Evolutionary conservation across 2,888 invertebrate species (phyloP).

Genomic region (Habrosyne pyritoides): DNA sequence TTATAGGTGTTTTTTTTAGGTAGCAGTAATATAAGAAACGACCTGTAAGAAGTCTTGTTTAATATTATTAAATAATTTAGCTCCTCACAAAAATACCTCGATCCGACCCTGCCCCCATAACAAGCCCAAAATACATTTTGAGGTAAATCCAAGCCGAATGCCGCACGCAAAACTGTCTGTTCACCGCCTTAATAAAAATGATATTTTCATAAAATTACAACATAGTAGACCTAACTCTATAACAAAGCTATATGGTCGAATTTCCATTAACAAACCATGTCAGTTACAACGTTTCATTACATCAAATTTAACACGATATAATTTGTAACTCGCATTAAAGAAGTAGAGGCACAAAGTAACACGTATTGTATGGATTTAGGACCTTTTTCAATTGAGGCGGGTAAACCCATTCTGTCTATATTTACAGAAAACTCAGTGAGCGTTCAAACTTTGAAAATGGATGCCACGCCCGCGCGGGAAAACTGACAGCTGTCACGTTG

Average conservation of each 20-base stretch:
- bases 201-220: neutral
- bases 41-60: no score
- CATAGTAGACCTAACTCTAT: conserved; percentile 14
- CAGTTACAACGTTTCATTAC: conserved; percentile 13
- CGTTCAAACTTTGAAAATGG: conserved; percentile 34
- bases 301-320: conserved; percentile 16
- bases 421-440: conserved; percentile 38
- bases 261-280: conserved; percentile 12
- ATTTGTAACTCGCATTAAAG: conserved; percentile 27
- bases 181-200: conserved; percentile 11
- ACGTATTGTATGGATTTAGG: conserved; percentile 25
- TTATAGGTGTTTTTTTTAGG: no score
- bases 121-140: conserved; percentile 35
- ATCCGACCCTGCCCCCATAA: conserved; percentile 26
- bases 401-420: conserved; percentile 27
- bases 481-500: conserved; percentile 58
- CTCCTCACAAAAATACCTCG: conserved; percentile 12
- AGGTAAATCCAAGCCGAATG: conserved; percentile 27
- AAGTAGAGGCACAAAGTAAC: conserved; percentile 26
- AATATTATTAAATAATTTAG: conserved; percentile 8
- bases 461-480: conserved; percentile 54
- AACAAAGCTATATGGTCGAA: neutral
- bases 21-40: no score
- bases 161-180: conserved; percentile 36
- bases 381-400: conserved; percentile 18